Evolutionary conservation across 2,888 invertebrate species (phyloP).

Genomic region (Gymnosoma rotundatum): DNA sequence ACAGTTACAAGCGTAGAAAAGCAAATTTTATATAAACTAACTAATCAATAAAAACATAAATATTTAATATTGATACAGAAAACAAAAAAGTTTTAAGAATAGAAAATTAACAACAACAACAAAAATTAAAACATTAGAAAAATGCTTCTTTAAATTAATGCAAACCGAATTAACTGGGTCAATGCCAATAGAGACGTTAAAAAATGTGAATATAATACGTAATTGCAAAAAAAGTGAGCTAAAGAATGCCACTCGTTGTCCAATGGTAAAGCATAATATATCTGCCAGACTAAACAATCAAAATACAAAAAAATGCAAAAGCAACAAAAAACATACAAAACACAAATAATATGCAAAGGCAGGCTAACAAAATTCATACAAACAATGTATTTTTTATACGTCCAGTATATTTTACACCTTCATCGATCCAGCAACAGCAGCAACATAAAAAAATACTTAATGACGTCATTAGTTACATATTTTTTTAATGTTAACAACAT

Average conservation of each 20-base stretch:
- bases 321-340: slow-evolving; percentile 25
- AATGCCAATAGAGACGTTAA: slow-evolving; percentile 60
- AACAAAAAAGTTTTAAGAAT: background rate
- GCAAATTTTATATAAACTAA: no score
- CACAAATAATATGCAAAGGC: slow-evolving; percentile 37
- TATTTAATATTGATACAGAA: slow-evolving; percentile 30
- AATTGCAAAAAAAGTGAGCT: background rate
- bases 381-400: slow-evolving; percentile 6
- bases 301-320: slow-evolving; percentile 13
- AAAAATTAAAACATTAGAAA: slow-evolving; percentile 2
- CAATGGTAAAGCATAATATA: slow-evolving; percentile 17
- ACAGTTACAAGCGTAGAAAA: no score
- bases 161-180: slow-evolving; percentile 63
- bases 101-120: no score
- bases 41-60: slow-evolving; percentile 21
- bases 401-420: background rate
- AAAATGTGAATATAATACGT: background rate
- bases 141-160: slow-evolving; percentile 19
- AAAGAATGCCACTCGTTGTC: slow-evolving; percentile 15
- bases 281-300: slow-evolving; percentile 13
- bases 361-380: slow-evolving; percentile 42
- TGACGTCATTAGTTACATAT: slow-evolving; percentile 63
- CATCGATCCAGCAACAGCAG: slow-evolving; percentile 48
- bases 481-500: slow-evolving; percentile 36
- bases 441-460: slow-evolving; percentile 44